Percentiles rank a stretch among this genome's conserved stretches.
Conservation (phyloP, 2,888 invertebrate genomes). For the Portevinia maculata region DNA sequence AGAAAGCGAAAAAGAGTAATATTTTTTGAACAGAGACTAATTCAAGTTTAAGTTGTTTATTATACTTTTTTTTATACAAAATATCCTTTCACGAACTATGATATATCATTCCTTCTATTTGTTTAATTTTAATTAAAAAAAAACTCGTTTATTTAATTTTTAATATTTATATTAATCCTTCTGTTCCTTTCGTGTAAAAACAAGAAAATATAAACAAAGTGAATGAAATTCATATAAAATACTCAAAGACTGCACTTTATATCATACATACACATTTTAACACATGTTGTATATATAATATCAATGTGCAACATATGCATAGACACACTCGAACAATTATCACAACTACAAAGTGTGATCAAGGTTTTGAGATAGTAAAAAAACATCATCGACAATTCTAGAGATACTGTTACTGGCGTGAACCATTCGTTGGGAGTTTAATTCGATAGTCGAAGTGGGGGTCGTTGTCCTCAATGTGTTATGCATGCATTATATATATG, state of each 20-base stretch:
- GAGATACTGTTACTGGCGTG: conserved; percentile 3
- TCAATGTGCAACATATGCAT: conserved; percentile 66
- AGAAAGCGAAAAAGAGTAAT: conserved; percentile 39
- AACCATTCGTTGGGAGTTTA: conserved; percentile 12
- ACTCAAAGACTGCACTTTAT: conserved; percentile 61
- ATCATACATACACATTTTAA: conserved; percentile 71
- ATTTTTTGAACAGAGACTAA: conserved; percentile 44
- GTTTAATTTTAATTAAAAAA: conserved; percentile 48
- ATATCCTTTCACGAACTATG: conserved; percentile 53
- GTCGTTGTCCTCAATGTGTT: too few relatives aligned
- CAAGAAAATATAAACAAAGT: conserved; percentile 39
- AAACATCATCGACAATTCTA: conserved; percentile 38
- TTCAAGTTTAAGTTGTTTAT: conserved; percentile 42
- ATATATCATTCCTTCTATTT: conserved; percentile 67
- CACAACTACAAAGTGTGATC: conserved; percentile 28
- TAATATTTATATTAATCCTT: conserved; percentile 71
- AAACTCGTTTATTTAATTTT: conserved; percentile 53
- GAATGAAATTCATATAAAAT: conserved; percentile 60
- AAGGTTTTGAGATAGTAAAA: conserved; percentile 49
- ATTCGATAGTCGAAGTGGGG: too few relatives aligned
- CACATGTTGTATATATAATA: conserved; percentile 73
- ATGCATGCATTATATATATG: too few relatives aligned
- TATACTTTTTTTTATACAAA: conserved; percentile 26
- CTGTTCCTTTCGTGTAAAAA: conserved; percentile 73
- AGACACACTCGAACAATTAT: conserved; percentile 25